A percentile compares a stretch with the other conserved stretches of the same genome.
phyloP scores from a whole-genome alignment of 2,888 invertebrate genomes.

The Acleris literana region DNA sequence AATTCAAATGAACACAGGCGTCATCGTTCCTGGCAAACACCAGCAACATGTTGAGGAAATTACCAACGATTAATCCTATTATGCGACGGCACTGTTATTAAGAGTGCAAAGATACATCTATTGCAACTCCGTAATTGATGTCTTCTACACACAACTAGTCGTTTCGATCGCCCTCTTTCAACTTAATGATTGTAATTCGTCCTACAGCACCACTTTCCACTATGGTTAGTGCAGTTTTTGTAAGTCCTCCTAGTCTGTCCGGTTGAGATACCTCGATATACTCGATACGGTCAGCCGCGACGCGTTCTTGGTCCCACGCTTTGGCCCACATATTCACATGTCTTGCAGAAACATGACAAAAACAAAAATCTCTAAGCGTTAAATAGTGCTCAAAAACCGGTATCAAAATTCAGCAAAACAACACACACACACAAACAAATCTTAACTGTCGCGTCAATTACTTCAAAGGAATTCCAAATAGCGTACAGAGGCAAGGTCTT shows the following conservation, averaged over 20 bases:
- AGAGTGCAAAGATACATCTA: constrained; percentile 26
- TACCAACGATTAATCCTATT: constrained; percentile 36
- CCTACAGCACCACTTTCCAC: constrained; percentile 62
- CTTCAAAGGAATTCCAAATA: constrained; percentile 2
- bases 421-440: neutral
- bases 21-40: constrained; percentile 57
- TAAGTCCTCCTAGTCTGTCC: constrained; percentile 69
- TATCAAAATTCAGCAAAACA: constrained; percentile 12
- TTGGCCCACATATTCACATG: constrained; percentile 69
- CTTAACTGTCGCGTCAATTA: no score
- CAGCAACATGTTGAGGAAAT: constrained; percentile 48
- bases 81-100: constrained; percentile 25
- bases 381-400: constrained; percentile 45
- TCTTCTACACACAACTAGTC: constrained; percentile 14
- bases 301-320: constrained; percentile 68
- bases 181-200: constrained; percentile 43
- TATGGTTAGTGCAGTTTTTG: constrained; percentile 57
- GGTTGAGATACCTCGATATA: constrained; percentile 66
- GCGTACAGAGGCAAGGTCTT: constrained; percentile 5
- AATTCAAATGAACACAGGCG: constrained; percentile 69
- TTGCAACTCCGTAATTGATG: constrained; percentile 19
- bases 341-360: constrained; percentile 42
- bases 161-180: constrained; percentile 17
- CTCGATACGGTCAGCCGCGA: constrained; percentile 79
- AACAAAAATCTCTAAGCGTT: constrained; percentile 49